A percentile compares a stretch with the other conserved stretches of the same genome.
These are phyloP conservation scores for Mionectes olivaceus DNA, from an alignment of 2,797 vertebrate species.

Conservation along the genomic window DNA sequence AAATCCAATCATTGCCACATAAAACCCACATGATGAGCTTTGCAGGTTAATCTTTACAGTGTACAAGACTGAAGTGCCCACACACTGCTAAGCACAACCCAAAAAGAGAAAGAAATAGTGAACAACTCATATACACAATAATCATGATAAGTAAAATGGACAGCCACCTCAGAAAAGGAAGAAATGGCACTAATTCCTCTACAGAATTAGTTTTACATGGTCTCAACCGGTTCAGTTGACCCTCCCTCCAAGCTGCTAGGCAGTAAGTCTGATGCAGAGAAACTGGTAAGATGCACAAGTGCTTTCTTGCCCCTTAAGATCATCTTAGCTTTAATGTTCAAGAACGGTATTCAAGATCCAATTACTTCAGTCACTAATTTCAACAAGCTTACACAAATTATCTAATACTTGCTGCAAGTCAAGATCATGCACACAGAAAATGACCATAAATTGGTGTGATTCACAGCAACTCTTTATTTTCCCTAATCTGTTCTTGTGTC, in stretches of 20 bases:
- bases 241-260: background rate
- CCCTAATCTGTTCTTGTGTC: background rate
- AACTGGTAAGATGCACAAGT: background rate
- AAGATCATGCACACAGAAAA: background rate
- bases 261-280: background rate
- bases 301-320: background rate
- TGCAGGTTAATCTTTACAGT: background rate
- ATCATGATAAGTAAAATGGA: background rate
- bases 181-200: background rate
- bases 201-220: background rate
- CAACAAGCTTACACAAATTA: background rate
- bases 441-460: rapidly evolving
- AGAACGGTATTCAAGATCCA: background rate
- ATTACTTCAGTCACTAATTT: background rate
- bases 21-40: background rate
- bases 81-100: background rate
- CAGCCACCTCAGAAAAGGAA: background rate
- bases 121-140: background rate
- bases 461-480: background rate
- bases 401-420: background rate
- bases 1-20: background rate
- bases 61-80: background rate
- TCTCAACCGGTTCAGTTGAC: background rate
- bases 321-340: background rate
- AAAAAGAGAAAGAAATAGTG: background rate